Base-by-base conservation (phyloP, 1,140 invertebrate genomes). In the Stegodyphus dumicola region DNA sequence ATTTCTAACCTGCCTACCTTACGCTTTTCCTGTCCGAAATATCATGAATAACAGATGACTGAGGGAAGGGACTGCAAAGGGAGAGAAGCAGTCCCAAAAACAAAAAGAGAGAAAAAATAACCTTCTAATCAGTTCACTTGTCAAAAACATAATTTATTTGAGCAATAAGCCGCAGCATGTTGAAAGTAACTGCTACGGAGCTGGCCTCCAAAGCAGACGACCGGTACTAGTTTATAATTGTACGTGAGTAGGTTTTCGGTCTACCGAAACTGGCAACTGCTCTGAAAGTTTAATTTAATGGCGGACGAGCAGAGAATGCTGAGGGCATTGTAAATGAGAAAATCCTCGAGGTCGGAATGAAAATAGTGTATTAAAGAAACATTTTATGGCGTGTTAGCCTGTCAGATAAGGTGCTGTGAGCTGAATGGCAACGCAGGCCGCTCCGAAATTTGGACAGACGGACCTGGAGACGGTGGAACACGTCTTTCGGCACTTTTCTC, bases 221-320 rank as follows among this genome's bases (percentile, higher is more conserved):
- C n/a, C 54, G 6, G 33, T 67, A 83, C 70, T 54, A 66, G 60
- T 70, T 70, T 70, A 75, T 76, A 85, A 85, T 85, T 56, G 73
- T 85, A 85, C 81, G 81, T 85, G 81, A 85, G 81, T 70, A n/a
- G 81, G 73, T 85, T 85, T 85, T 67, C 49, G 81, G 52, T 53
- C 33, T 80, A 54, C 13, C 17, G 52, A 49, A 56, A 53, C 13
- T 80, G 78, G 78, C 78, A 71, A 65, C 69, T 48, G 33, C 18
- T 71, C 69, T 69, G 81, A 70, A 76, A 85, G 81, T 85, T 85
- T 85, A 85, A 85, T 85, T 85, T 85, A 85, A 85, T 85, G 81
- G 73, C 52, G 81, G 81, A 85, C 81, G 81, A 77, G 74, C 52
- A 2, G 18, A 18, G 81, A 85, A 85, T 85, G 33, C 60, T 65